These are phyloP conservation scores for Bucorvus abyssinicus DNA, from an alignment of 2,797 vertebrate species.

Conservation along the genomic window DNA sequence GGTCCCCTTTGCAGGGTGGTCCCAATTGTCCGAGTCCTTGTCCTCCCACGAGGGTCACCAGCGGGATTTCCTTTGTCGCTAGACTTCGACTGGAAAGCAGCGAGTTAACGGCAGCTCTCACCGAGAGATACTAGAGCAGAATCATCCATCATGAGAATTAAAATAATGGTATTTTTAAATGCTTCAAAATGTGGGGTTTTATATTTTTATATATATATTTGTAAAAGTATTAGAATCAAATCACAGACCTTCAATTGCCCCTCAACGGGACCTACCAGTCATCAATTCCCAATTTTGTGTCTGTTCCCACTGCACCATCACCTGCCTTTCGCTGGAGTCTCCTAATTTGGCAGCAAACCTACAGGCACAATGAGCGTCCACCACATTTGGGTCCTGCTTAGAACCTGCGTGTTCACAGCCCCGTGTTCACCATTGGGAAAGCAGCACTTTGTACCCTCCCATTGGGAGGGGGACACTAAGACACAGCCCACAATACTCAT, in stretches of 20 bases:
- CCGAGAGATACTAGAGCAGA: constrained; percentile 41
- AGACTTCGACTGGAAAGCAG: background rate
- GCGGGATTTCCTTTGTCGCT: background rate
- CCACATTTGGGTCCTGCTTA: background rate
- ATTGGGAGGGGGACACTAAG: background rate
- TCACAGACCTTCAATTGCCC: background rate
- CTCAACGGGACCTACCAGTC: background rate
- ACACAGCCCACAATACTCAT: background rate
- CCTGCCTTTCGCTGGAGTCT: too few relatives aligned
- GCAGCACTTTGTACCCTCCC: background rate
- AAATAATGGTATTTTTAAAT: accelerated
- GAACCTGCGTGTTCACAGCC: accelerated
- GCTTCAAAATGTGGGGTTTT: accelerated
- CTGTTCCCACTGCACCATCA: background rate
- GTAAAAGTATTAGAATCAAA: background rate
- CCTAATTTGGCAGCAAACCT: background rate
- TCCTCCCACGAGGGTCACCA: background rate
- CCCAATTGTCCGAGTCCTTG: background rate
- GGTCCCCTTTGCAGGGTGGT: background rate
- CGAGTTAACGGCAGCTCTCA: constrained; percentile 32
- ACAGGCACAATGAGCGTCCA: accelerated
- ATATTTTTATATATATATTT: background rate
- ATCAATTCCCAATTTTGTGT: accelerated
- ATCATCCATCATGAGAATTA: background rate
- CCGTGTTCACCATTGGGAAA: background rate